phyloP scores from a whole-genome alignment of 2,888 invertebrate species.

The Tenthredo notha region DNA sequence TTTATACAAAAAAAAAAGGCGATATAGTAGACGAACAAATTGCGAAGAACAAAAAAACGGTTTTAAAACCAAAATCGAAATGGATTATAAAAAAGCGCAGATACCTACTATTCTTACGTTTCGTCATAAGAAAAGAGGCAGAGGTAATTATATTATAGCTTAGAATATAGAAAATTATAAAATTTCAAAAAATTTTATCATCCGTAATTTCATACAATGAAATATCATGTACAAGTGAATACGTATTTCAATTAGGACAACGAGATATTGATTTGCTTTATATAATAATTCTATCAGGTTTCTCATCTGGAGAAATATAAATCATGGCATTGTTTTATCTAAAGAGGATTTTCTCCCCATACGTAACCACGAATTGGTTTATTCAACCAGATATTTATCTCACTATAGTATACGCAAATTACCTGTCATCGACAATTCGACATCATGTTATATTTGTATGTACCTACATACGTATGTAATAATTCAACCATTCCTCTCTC shows the following conservation, averaged over 20 bases:
- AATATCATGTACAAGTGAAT: background rate
- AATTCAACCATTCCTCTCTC: background rate
- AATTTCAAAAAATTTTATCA: too few relatives aligned
- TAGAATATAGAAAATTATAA: background rate
- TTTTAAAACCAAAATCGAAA: background rate
- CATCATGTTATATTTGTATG: background rate
- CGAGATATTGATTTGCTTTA: background rate
- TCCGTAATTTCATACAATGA: background rate
- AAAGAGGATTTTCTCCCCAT: background rate
- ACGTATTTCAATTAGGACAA: background rate
- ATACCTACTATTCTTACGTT: background rate
- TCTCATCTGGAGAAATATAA: too few relatives aligned
- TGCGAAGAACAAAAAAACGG: background rate
- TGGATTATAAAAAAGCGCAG: background rate
- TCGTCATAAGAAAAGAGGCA: constrained; percentile 11
- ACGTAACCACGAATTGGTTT: background rate
- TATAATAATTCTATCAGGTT: too few relatives aligned
- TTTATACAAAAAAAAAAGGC: background rate
- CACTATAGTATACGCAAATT: background rate
- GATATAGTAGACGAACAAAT: background rate
- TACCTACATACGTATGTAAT: too few relatives aligned
- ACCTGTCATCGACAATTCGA: background rate
- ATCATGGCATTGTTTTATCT: background rate
- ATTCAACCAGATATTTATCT: background rate
- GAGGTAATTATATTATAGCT: background rate